These are phyloP conservation scores for Haliclona indistincta DNA, from an alignment of 37 sponge, comb jelly and placozoan genomes.

Conservation along the genomic window DNA sequence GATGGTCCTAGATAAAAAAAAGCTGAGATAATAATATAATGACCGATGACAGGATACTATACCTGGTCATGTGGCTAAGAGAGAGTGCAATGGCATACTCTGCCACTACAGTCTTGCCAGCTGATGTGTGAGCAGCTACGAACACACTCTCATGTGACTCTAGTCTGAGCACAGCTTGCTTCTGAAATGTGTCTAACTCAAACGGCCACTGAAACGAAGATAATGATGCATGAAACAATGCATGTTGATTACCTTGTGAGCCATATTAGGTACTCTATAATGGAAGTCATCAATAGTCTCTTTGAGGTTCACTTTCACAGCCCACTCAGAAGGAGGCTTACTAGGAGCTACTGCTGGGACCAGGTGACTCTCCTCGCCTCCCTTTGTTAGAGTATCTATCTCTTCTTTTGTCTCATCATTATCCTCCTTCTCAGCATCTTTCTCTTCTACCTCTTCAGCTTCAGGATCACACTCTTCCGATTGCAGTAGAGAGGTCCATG, in stretches of 20 bases:
- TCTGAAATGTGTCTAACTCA: conserved; percentile 91
- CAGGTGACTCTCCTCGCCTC: too few species aligned
- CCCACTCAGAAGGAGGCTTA: conserved; percentile 19
- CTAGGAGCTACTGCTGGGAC: not conserved
- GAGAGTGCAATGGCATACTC: conserved; percentile 95
- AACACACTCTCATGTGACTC: conserved; percentile 91
- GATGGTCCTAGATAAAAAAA: conserved; percentile 54
- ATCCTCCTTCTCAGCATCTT: not conserved
- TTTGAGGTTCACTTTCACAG: conserved; percentile 33
- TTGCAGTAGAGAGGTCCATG: too few species aligned
- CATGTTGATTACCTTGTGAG: conserved; percentile 27
- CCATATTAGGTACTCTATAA: conserved; percentile 63
- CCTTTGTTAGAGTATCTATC: not conserved
- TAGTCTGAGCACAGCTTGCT: conserved; percentile 89
- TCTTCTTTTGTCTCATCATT: not conserved
- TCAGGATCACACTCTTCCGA: too few species aligned
- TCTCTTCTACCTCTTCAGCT: too few species aligned
- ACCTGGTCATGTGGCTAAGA: conserved; percentile 85
- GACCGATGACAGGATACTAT: not conserved
- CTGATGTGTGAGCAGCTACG: conserved; percentile 98
- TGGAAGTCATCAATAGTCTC: conserved; percentile 58
- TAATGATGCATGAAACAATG: conserved; percentile 2
- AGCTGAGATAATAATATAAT: not conserved
- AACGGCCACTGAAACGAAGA: conserved; percentile 75
- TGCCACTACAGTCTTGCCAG: conserved; percentile 99